Percentiles rank a stretch among this genome's conserved stretches.
These are phyloP conservation scores for Anaspis maculata DNA, from an alignment of 2,888 invertebrate genomes.

Conservation along the genomic window DNA sequence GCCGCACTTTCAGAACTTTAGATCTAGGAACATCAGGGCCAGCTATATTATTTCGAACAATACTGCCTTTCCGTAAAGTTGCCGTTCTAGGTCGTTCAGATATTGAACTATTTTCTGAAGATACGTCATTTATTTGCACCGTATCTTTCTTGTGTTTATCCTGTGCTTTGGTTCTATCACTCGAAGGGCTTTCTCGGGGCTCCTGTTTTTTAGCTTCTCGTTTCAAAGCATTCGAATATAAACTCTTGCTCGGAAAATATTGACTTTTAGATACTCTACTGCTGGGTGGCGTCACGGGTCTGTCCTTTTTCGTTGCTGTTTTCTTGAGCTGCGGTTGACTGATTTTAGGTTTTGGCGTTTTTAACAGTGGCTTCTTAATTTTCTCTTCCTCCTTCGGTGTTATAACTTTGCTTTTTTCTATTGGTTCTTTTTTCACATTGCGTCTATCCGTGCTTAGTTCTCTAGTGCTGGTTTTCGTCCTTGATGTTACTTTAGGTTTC, in stretches of 20 bases:
- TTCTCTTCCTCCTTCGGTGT: not conserved
- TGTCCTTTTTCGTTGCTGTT: constrained; percentile 4
- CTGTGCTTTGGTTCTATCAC: constrained; percentile 6
- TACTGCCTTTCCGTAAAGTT: constrained; percentile 35
- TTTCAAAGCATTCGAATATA: constrained; percentile 32
- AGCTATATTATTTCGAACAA: constrained; percentile 34
- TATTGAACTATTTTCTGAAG: constrained; percentile 22
- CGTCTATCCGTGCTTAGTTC: too few species aligned
- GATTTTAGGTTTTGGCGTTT: constrained; percentile 4
- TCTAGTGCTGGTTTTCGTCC: not conserved
- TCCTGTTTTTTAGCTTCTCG: constrained; percentile 5
- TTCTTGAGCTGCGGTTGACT: constrained; percentile 2
- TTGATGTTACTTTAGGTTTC: not conserved
- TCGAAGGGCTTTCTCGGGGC: too few species aligned
- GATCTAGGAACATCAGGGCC: constrained; percentile 30
- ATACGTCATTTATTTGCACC: constrained; percentile 4
- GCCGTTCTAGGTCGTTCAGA: constrained; percentile 38
- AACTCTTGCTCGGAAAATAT: constrained; percentile 37
- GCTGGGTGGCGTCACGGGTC: constrained; percentile 21
- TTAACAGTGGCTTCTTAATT: not conserved
- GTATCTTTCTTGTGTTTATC: constrained; percentile 1
- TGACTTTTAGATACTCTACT: constrained; percentile 32
- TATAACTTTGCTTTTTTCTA: constrained; percentile 6
- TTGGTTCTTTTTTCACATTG: too few species aligned
- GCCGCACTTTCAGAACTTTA: constrained; percentile 4